phyloP scores from a whole-genome alignment of 2,797 vertebrate species.

The Silurus lanzhouensis region DNA sequence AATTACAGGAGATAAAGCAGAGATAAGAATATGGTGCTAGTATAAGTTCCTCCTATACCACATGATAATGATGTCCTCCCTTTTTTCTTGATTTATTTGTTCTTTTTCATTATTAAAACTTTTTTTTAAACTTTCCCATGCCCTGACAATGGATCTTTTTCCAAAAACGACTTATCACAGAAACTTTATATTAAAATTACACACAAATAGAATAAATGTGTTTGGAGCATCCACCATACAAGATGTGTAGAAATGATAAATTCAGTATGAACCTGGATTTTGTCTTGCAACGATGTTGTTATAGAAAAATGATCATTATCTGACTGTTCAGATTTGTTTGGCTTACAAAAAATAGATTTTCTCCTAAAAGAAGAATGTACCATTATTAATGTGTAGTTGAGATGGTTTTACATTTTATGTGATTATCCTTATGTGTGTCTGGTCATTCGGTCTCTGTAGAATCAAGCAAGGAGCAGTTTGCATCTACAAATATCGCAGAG shows the following conservation, averaged over 20 bases:
- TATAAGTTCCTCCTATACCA: not conserved
- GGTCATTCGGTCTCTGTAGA: conserved; percentile 60
- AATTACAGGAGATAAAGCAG: not conserved
- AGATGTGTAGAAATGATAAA: not conserved
- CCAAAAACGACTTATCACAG: not conserved
- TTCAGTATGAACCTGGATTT: not conserved
- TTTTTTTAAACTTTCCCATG: not conserved
- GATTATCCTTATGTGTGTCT: conserved; percentile 83
- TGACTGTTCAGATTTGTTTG: not conserved
- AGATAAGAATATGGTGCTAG: not conserved
- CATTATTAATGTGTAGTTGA: not conserved
- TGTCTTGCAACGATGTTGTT: not conserved
- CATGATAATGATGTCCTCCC: not conserved
- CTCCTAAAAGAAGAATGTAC: not conserved
- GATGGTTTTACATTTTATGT: conserved; percentile 67
- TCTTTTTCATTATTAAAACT: too few species aligned
- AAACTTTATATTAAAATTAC: not conserved
- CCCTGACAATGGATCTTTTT: not conserved
- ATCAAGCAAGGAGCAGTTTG: conserved; percentile 88
- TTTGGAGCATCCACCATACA: not conserved
- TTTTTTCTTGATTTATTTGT: not conserved
- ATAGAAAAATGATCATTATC: not conserved
- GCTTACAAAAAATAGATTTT: not conserved
- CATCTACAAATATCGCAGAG: conserved; percentile 91
- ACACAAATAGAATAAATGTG: not conserved